Evolutionary conservation across 2,797 vertebrate species (phyloP), one percentile per base, ranked within the genome.

Genomic region (Cossypha polioptera): DNA sequence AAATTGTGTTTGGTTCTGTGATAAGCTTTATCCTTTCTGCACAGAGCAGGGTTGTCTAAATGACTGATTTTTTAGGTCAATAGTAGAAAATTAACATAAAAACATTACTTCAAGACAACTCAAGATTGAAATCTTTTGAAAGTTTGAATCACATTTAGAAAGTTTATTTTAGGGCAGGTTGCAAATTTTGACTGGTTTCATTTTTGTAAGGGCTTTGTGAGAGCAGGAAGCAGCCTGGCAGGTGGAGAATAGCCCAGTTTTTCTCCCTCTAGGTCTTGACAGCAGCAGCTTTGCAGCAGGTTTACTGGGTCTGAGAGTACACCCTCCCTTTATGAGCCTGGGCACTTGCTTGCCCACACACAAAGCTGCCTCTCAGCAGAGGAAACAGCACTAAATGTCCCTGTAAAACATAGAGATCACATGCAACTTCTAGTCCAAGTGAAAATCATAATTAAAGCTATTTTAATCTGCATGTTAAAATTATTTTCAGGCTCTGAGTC

Each of bases 11-110:
- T 80, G 11, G 58, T 62, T 92, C 61, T 66, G 47, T 48, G 90
- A 96, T 95, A 96, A 96, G 94, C 65, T 94, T 95, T 96, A 94
- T 94, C 93, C 93, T 86, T 58, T 25, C 38, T 9, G 22, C 76
- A 43, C 72, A 91, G 91, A 81, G 22, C 57, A n/a, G 50, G 3
- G 17, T 16, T 95, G 82, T 92, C 79, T 78, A 68, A 94, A 88
- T 95, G 85, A 92, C 73, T 80, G 93, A 90, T 80, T 88, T 81
- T 83, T 94, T 54, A 65, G 91, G 93, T 95, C 76, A 88, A 20
- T 29, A 81, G 72, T 58, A 58, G 75, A 88, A 96, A 92, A 33
- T 48, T 58, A 80, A 43, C 73, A 68, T 76, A 68, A 87, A 77
- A 55, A 57, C 72, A 45, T 7, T 29, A 25, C 24, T 82, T 87